These are phyloP conservation scores for Lemur catta DNA, from an alignment of 2,797 vertebrate genomes.

Conservation along the genomic window DNA sequence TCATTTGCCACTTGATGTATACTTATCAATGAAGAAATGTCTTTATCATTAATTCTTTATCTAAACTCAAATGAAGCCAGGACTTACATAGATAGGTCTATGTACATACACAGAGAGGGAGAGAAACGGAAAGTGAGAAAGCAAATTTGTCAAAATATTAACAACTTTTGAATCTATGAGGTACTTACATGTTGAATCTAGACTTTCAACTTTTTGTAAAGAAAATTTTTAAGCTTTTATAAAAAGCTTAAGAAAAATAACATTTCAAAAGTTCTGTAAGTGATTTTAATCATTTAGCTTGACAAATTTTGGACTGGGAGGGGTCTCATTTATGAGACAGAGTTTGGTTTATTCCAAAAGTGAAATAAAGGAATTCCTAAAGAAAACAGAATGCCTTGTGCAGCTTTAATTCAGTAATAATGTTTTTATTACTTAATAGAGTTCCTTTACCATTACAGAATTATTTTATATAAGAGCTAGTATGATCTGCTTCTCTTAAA, in stretches of 20 bases:
- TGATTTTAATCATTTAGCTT: neutral
- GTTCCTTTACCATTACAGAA: neutral
- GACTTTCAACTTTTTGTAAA: neutral
- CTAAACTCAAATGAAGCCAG: neutral
- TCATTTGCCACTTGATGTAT: neutral
- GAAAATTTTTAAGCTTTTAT: neutral
- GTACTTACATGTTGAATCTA: neutral
- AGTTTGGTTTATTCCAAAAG: neutral
- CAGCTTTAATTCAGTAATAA: neutral
- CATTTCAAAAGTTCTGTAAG: neutral
- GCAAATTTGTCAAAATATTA: neutral
- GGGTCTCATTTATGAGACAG: neutral
- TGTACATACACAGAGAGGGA: neutral
- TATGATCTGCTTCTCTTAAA: neutral
- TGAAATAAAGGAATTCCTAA: neutral
- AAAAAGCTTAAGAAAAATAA: neutral
- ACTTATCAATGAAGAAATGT: neutral
- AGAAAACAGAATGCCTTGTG: neutral
- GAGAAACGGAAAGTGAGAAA: neutral
- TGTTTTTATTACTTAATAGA: neutral
- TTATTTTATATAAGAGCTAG: neutral
- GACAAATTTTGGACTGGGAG: neutral
- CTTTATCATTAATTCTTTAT: neutral
- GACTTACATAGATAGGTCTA: neutral
- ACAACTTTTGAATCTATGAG: neutral